Base-by-base conservation (phyloP, 30 jellyfish, hydroid and myxozoan species). In the Chrysaora quinquecirrha region DNA sequence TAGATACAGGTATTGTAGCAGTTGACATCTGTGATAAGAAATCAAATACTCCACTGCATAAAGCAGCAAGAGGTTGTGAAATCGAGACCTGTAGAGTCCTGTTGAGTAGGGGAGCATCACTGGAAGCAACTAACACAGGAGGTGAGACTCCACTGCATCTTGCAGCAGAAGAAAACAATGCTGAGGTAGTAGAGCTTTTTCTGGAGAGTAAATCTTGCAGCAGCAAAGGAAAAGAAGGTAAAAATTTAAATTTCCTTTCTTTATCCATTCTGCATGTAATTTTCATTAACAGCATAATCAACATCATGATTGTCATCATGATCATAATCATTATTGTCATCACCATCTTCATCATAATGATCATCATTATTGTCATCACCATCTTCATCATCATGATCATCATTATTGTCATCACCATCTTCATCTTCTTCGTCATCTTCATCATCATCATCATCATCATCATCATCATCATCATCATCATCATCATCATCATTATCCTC, bases 141-240 rank as follows among this genome's bases (percentile, higher is more conserved):
- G 76, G 86, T 1, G 86, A 75, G 86, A 50, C 86, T 12, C 72
- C 73, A 52, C 28, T 75, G 31, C 86, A 75, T 52, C 86, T 75
- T 50, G 86, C 86, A 1, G 75, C 64, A 20, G 86, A 68, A 21
- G 86, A 50, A 31, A 54, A 20, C 19, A 75, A 52, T 54, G 22
- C 7, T 0, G 72, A 56, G 28, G 64, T 75, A 23, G 11, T 75
- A 2, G 66, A 49, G 61, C 2, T 75, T 65, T 52, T 52, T 52
- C 27, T 52, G 4, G 29, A 52, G 25, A 25, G 27, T 4, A 56
- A 18, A 35, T 35, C 35, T 34, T 34, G 18, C 9, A 65, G 60
- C 27, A 28, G 24, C 38, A 12, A 70, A 32, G 46, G 30, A 3
- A 33, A 56, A 35, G 32, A 32, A 14, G 82, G 82, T 70, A 63